Evolutionary conservation across 2,888 invertebrate species (phyloP), one percentile per base, ranked within the genome.

Genomic region (Lapara coniferarum): DNA sequence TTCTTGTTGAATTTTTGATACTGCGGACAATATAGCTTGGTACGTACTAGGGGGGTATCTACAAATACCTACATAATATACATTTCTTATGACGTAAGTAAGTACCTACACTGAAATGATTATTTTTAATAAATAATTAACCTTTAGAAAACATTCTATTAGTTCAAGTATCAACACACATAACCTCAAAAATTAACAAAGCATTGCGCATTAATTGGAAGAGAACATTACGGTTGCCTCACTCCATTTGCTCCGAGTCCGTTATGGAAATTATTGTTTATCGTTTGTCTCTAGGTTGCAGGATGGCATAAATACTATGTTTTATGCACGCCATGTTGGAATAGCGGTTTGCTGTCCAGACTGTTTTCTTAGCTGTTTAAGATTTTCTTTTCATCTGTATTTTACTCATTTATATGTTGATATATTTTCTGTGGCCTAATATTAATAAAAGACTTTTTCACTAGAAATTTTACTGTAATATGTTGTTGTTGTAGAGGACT

Each of bases 201-300:
- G 63, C 63, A 63, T 63, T 66, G 30, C 52, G 37, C 51, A 52
- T 30, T 49, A 51, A 51, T 68, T 68, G 58, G 51, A 51, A 58
- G 68, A 68, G 51, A 58, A 44, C 8, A 25, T 52, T 59, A 53
- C 68, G 59, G 63, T 55, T 63, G 59, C 49, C 53, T 69, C 68
- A 69, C 59, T 69, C 68, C 63, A 63, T 37, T 69, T 69, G 53
- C 63, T 63, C 16, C 52, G 53, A n/a, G 37, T 69, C 68, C 68
- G 68, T 69, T 69, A 69, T 63, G 44, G 59, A 66, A 68, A 59
- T 37, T 46, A 56, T 63, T 70, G 56, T 19, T 51, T 30, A 66
- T 58, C 37, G 19, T 63, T 44, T 46, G 25, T 37, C 63, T 69
- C 14, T 46, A 25, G 44, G 19, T 52, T 30, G 30, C 7, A n/a